Conservation (phyloP, 2,888 invertebrate genomes). For the Diabrotica balteata region DNA sequence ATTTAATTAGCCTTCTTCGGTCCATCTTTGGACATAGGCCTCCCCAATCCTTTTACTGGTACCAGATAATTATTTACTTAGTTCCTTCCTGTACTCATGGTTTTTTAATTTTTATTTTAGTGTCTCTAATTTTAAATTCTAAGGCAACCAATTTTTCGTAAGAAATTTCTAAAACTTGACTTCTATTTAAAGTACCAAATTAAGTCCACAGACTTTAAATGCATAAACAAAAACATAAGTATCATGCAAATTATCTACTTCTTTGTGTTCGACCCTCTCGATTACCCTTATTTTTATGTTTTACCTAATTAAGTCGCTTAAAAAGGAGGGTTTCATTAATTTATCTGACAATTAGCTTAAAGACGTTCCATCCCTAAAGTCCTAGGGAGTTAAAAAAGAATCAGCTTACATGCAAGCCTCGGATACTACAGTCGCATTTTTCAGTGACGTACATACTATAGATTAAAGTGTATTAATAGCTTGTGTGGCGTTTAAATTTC, state of each 20-base stretch:
- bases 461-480: no score
- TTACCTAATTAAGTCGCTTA: constrained; percentile 38
- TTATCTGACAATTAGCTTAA: constrained; percentile 49
- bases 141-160: no score
- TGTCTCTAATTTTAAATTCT: no score
- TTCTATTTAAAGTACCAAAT: no score
- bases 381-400: constrained; percentile 50
- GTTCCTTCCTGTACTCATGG: no score
- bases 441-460: not conserved
- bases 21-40: no score
- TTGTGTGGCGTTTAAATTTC: no score
- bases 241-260: constrained; percentile 33
- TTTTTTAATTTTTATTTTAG: no score
- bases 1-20: no score
- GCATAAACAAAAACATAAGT: constrained; percentile 11
- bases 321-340: constrained; percentile 41
- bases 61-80: no score
- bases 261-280: constrained; percentile 9
- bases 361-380: constrained; percentile 49
- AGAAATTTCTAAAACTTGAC: no score
- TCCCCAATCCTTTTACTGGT: no score
- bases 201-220: not conserved
- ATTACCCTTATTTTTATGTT: constrained; percentile 35
- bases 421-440: constrained; percentile 44
- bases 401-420: constrained; percentile 44